Evolutionary conservation across 2,797 vertebrate species (phyloP).

Genomic region (Diglossa cyanea): DNA sequence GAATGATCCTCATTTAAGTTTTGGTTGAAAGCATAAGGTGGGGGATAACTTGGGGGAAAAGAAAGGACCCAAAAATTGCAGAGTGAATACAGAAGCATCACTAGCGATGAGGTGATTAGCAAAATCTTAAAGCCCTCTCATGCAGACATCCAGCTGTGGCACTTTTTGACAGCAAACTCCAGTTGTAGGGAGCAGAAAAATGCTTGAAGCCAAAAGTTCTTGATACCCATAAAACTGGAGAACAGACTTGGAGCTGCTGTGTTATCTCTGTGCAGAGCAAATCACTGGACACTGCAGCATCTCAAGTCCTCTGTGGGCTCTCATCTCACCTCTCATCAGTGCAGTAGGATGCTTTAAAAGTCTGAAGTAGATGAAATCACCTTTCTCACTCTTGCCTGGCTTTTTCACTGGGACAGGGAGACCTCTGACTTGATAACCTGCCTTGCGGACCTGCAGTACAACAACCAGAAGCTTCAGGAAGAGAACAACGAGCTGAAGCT

Average conservation of each 20-base stretch:
- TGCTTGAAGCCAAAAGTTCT: neutral
- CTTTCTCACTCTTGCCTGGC: neutral
- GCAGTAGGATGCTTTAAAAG: neutral
- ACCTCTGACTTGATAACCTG: constrained; percentile 86
- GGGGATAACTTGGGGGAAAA: neutral
- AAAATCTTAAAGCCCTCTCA: neutral
- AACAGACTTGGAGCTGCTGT: neutral
- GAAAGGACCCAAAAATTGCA: neutral
- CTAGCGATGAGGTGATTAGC: neutral
- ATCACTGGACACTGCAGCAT: neutral
- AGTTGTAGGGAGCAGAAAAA: neutral
- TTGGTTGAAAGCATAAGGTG: neutral
- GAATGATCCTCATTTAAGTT: neutral
- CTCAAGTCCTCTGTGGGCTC: neutral
- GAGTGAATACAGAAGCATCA: neutral
- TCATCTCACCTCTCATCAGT: neutral
- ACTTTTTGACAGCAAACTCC: neutral
- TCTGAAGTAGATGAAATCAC: neutral
- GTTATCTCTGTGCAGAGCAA: neutral
- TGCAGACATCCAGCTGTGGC: neutral
- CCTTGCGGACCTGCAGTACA: constrained; percentile 86
- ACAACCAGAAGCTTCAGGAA: constrained; percentile 87
- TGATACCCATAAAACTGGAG: neutral
- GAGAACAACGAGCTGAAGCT: constrained; percentile 84
- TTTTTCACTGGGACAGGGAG: constrained; percentile 75